Percentiles rank a stretch among this genome's conserved stretches.
These are phyloP conservation scores for Acanthiza pusilla DNA, from an alignment of 2,797 vertebrate species.

Conservation along the genomic window DNA sequence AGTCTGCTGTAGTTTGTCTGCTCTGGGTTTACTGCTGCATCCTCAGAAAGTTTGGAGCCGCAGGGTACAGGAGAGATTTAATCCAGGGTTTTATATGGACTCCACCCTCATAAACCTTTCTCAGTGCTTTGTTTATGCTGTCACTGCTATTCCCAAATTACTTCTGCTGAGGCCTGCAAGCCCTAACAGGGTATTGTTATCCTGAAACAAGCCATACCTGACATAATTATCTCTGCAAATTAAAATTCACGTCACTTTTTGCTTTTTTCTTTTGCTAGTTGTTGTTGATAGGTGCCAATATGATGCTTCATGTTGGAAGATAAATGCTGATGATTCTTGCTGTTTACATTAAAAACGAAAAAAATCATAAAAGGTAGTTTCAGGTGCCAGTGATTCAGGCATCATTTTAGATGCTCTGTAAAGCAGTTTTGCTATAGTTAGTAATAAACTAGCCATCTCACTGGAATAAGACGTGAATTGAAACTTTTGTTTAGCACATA, in stretches of 20 bases:
- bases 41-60: constrained; percentile 27
- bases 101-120: constrained; percentile 36
- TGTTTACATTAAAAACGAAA: neutral
- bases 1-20: constrained; percentile 2
- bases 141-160: neutral
- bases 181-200: constrained; percentile 7
- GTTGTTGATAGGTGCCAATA: constrained; percentile 21
- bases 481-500: neutral
- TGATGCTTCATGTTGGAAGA: constrained; percentile 19
- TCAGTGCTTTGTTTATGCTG: neutral
- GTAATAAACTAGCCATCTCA: neutral
- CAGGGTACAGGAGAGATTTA: constrained; percentile 19
- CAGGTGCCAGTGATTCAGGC: neutral
- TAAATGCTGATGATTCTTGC: neutral
- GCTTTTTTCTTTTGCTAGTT: neutral
- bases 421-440: neutral
- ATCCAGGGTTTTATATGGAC: neutral
- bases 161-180: constrained; percentile 31
- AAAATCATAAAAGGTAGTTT: neutral
- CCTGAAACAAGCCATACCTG: constrained; percentile 27
- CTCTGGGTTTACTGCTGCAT: neutral
- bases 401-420: neutral
- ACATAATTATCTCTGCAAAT: constrained; percentile 29
- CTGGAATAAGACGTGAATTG: neutral
- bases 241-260: neutral